Percentiles rank a stretch among this genome's conserved stretches.
Conservation (phyloP, 2,797 vertebrate species). For the Notolabrus celidotus region DNA sequence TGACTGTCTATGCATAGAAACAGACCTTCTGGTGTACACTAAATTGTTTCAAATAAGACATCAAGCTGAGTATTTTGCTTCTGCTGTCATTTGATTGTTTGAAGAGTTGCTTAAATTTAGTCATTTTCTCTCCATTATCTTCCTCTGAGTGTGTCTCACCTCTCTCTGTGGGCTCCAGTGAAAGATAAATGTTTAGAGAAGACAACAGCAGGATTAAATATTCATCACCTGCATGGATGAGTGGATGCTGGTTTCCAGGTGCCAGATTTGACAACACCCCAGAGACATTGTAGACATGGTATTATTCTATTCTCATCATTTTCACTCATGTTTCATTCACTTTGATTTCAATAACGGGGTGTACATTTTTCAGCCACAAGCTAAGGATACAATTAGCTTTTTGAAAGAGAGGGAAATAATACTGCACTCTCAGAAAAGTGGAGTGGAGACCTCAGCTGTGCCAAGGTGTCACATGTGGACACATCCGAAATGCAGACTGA, state of each 20-base stretch:
- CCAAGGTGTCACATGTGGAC: too few species aligned
- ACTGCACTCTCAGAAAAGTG: not conserved
- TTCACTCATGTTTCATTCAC: constrained; percentile 69
- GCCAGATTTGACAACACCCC: constrained; percentile 44
- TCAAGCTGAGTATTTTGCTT: too few species aligned
- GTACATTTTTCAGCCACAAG: constrained; percentile 73
- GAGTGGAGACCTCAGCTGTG: not conserved
- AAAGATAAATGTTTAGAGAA: constrained; percentile 39
- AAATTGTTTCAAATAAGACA: too few species aligned
- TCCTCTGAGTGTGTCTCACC: not conserved
- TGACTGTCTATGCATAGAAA: too few species aligned
- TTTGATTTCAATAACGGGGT: constrained; percentile 68
- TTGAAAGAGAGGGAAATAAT: constrained; percentile 3
- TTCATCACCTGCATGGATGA: constrained; percentile 45
- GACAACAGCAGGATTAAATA: constrained; percentile 62
- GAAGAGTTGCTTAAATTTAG: too few species aligned
- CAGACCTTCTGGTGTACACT: too few species aligned
- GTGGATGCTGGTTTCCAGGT: constrained; percentile 30
- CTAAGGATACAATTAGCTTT: constrained; percentile 33
- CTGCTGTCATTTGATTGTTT: too few species aligned
- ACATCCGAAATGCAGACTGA: too few species aligned
- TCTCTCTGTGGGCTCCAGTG: not conserved
- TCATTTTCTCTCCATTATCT: not conserved
- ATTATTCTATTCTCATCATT: constrained; percentile 33
- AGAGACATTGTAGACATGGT: constrained; percentile 27